Base-by-base conservation (phyloP, 2,888 invertebrate genomes). In the Barypeithes pellucidus region DNA sequence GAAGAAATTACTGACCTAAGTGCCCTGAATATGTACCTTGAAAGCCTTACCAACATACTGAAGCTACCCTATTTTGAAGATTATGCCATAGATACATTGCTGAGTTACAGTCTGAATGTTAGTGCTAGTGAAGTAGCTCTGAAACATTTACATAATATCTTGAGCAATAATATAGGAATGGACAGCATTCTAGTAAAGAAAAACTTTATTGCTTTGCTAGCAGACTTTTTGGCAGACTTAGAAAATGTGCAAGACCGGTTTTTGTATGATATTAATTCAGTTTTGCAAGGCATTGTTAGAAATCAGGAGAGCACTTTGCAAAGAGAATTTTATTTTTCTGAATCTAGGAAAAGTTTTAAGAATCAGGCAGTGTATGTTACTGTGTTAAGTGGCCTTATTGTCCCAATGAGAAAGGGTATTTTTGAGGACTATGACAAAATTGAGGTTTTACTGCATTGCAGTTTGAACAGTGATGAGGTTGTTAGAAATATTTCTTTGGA, bases 11-110 rank as follows among this genome's bases (percentile, higher is more conserved):
- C 86, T 82, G 86, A 87, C 1, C 68, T 76, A 76, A 59, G 76
- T 57, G 60, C 75, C 50, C 69, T 82, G 36, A 57, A 79, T 62
- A 72, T 75, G 61, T 82, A 82, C 75, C 82, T 90, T 41, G 86
- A 87, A 75, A 81, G 88, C 50, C 81, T 90, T 1, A 86, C 87
- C 0, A 86, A 83, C 70, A 82, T 90, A 67, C 88, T 88, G 0
- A 86, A 87, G 75, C 85, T 88, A 78, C 87, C 88, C 73, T 86
- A 87, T 41, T 89, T 89, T 76, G 88, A 87, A 0, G 84, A 87
- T 81, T 80, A 86, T 1, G 87, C 89, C 41, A 68, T 80, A 60
- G 70, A 78, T 43, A 77, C 67, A 50, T 75, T 81, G 43, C 47
- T 80, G 9, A 33, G 72, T 43, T 78, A 77, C 77, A 71, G 75